Percentiles rank a stretch among this genome's conserved stretches.
These are phyloP conservation scores for Mongoloraphidia duomilia DNA, from an alignment of 2,888 invertebrate genomes.

Conservation along the genomic window DNA sequence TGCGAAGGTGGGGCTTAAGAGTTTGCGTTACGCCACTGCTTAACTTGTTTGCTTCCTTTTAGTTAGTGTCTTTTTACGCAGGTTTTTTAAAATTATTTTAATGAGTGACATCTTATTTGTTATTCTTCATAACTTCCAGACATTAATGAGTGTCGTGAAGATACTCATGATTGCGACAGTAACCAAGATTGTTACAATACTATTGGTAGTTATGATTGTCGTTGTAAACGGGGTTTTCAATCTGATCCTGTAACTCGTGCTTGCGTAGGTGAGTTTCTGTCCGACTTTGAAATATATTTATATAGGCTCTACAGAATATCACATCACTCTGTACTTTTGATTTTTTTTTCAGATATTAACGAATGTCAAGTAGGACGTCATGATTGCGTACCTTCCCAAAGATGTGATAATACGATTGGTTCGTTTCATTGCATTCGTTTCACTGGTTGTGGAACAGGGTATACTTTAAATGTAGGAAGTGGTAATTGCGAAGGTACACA, in stretches of 20 bases:
- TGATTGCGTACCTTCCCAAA: conserved; percentile 56
- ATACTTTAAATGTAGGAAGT: conserved; percentile 77
- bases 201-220: conserved; percentile 50
- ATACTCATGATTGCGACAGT: conserved; percentile 39
- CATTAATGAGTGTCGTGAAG: conserved; percentile 49
- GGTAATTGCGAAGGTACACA: conserved; percentile 70
- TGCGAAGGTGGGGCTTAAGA: no score
- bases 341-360: conserved; percentile 50
- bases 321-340: conserved; percentile 1
- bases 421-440: conserved; percentile 75
- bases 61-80: no score
- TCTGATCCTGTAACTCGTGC: conserved; percentile 44
- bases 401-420: conserved; percentile 84
- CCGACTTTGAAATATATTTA: not conserved
- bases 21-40: no score
- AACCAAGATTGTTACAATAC: conserved; percentile 56
- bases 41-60: no score
- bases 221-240: conserved; percentile 46
- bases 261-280: conserved; percentile 39
- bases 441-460: conserved; percentile 90
- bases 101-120: no score
- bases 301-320: not conserved
- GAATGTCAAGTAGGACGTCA: conserved; percentile 67
- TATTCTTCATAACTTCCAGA: conserved; percentile 28
- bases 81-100: no score